Percentiles rank a stretch among this genome's conserved stretches.
These are phyloP conservation scores for Sinelater perroti DNA, from an alignment of 2,888 invertebrate species.

Conservation along the genomic window DNA sequence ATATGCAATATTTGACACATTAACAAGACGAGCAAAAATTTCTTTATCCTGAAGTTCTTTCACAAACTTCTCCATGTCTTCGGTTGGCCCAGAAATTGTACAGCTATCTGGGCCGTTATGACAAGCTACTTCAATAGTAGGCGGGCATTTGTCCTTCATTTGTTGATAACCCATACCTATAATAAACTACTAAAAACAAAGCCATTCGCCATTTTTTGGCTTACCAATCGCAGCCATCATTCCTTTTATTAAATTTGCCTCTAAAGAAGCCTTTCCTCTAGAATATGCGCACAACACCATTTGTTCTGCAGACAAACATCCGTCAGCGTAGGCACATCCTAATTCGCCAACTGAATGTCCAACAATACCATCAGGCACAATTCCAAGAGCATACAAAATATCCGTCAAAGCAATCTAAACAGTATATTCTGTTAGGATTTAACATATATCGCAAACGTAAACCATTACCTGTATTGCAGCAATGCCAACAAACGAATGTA, in stretches of 20 bases:
- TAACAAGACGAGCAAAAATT: slow-evolving; percentile 83
- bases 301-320: slow-evolving; percentile 86
- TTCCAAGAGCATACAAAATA: slow-evolving; percentile 66
- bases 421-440: background rate
- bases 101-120: slow-evolving; percentile 81
- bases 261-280: slow-evolving; percentile 78
- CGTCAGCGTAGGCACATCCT: slow-evolving; percentile 95
- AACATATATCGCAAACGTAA: slow-evolving; percentile 11
- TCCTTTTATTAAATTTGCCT: slow-evolving; percentile 74
- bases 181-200: slow-evolving; percentile 17
- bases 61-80: slow-evolving; percentile 69
- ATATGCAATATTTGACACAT: slow-evolving; percentile 88
- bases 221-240: slow-evolving; percentile 89
- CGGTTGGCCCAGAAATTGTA: slow-evolving; percentile 80
- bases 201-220: slow-evolving; percentile 3
- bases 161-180: slow-evolving; percentile 60
- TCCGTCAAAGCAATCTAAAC: slow-evolving; percentile 63
- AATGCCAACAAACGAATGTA: slow-evolving; percentile 78
- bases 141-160: slow-evolving; percentile 72
- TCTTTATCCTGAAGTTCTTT: slow-evolving; percentile 69
- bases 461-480: slow-evolving; percentile 69
- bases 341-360: slow-evolving; percentile 96
- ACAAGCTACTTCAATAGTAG: slow-evolving; percentile 78
- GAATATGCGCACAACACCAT: slow-evolving; percentile 86
- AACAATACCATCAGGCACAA: slow-evolving; percentile 75